Conservation (phyloP, 53 echinoderm and acorn worm species). For the Hippasteria phrygiana region DNA sequence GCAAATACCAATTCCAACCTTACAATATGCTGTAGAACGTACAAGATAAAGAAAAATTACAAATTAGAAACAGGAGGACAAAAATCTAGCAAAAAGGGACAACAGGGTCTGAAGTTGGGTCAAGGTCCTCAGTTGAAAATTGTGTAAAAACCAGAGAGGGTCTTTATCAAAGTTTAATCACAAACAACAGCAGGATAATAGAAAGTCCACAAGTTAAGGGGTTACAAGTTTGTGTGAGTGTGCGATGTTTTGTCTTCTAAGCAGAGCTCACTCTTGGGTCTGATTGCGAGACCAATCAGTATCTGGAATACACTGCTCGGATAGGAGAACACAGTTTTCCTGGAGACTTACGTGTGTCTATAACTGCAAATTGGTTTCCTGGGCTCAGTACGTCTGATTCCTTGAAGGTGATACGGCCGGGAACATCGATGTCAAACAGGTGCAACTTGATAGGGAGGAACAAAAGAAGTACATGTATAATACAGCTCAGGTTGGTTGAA, state of each 20-base stretch:
- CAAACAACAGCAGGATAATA: too few relatives aligned
- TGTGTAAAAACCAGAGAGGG: too few relatives aligned
- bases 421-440: conserved; percentile 97
- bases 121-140: too few relatives aligned
- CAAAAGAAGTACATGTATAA: neutral
- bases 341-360: conserved; percentile 83
- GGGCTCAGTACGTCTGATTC: conserved; percentile 90
- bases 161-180: too few relatives aligned
- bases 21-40: conserved; percentile 74
- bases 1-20: conserved; percentile 93
- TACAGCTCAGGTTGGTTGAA: too few relatives aligned
- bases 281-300: too few relatives aligned
- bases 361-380: conserved; percentile 75
- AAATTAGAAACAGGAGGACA: neutral
- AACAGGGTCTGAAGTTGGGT: neutral
- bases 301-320: neutral
- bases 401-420: conserved; percentile 93
- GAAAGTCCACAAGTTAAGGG: too few relatives aligned
- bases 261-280: too few relatives aligned
- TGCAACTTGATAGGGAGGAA: conserved; percentile 72
- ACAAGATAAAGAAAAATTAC: neutral
- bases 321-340: neutral
- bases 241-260: too few relatives aligned
- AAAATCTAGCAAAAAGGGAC: neutral
- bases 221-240: too few relatives aligned